Percentiles rank a stretch among this genome's conserved stretches.
phyloP scores from a whole-genome alignment of 2,888 invertebrate genomes.

The Ctena decussata region DNA sequence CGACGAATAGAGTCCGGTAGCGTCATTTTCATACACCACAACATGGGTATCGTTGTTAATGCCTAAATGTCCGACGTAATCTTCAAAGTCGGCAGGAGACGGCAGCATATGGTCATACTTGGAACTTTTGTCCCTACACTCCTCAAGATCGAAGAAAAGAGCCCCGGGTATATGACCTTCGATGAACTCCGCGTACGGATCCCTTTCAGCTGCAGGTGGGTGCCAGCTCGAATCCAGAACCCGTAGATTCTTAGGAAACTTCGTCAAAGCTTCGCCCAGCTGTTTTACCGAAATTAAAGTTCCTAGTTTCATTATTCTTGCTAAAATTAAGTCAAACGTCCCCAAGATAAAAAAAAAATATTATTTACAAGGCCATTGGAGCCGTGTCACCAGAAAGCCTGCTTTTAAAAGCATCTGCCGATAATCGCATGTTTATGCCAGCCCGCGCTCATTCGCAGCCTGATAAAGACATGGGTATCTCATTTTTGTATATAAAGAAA shows the following conservation, averaged over 20 bases:
- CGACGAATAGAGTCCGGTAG: conserved; percentile 78
- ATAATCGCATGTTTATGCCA: no score
- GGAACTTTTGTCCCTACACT: conserved; percentile 80
- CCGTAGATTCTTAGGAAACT: conserved; percentile 67
- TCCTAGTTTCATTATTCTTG: conserved; percentile 36
- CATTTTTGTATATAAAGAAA: no score
- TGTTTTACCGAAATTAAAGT: conserved; percentile 64
- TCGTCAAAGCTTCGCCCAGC: conserved; percentile 54
- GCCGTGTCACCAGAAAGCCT: no score
- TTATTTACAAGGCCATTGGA: no score
- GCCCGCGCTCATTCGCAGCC: no score
- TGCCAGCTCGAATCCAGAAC: conserved; percentile 82
- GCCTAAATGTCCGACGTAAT: conserved; percentile 82
- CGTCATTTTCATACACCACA: conserved; percentile 82
- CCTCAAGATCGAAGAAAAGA: conserved; percentile 83
- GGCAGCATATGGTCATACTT: conserved; percentile 82
- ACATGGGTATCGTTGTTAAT: conserved; percentile 81
- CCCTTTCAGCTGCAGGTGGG: conserved; percentile 77
- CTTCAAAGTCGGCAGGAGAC: conserved; percentile 72
- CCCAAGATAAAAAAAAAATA: no score
- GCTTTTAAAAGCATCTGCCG: no score
- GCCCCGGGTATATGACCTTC: conserved; percentile 83
- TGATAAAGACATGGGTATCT: no score
- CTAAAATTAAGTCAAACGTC: no score
- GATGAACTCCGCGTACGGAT: conserved; percentile 75